These are phyloP conservation scores for Macropus fuliginosus DNA, from an alignment of 2,797 vertebrate species.

Conservation along the genomic window DNA sequence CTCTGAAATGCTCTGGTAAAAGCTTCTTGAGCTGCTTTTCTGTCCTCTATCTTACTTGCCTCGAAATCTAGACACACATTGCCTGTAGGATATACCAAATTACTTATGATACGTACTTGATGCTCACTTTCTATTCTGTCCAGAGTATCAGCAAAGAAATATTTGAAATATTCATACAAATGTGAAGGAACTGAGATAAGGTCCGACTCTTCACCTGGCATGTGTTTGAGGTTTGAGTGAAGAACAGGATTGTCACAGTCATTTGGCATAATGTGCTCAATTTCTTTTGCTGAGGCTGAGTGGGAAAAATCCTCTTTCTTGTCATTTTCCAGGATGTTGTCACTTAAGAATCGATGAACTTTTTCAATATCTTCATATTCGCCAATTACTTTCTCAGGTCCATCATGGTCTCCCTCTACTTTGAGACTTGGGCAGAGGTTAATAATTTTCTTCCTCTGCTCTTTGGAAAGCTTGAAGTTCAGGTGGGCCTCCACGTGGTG, in stretches of 20 bases:
- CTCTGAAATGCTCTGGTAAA: conserved; percentile 79
- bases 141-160: conserved; percentile 61
- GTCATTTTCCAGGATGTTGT: conserved; percentile 69
- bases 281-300: conserved; percentile 47
- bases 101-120: conserved; percentile 41
- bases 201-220: not conserved
- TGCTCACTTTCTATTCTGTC: conserved; percentile 18
- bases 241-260: not conserved
- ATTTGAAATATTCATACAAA: conserved; percentile 81
- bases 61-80: conserved; percentile 15
- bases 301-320: not conserved
- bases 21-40: conserved; percentile 51
- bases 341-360: conserved; percentile 79
- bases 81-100: fast-evolving
- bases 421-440: conserved; percentile 77
- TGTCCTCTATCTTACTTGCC: not conserved
- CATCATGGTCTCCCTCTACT: conserved; percentile 27
- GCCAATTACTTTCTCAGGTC: conserved; percentile 79
- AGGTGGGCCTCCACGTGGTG: conserved; percentile 80
- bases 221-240: conserved; percentile 8
- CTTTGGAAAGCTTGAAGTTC: conserved; percentile 79
- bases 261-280: not conserved
- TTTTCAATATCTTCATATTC: conserved; percentile 83
- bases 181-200: conserved; percentile 41
- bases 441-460: conserved; percentile 77